phyloP scores from a whole-genome alignment of 2,797 vertebrate genomes.

The Hydrocynus forskahlii region DNA sequence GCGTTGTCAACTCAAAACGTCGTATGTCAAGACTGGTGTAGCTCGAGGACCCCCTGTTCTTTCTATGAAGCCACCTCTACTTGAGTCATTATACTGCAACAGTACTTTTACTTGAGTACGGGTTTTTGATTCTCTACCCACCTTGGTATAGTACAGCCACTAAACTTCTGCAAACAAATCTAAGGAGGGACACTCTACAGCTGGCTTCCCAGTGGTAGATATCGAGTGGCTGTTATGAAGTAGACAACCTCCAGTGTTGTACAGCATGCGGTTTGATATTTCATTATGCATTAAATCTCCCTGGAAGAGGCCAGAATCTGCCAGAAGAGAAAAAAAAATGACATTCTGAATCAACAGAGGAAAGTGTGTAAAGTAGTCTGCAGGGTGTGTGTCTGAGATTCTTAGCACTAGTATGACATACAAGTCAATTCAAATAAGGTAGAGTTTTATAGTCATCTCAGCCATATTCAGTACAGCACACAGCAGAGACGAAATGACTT shows the following conservation, averaged over 20 bases:
- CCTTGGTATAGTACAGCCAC: background rate
- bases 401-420: background rate
- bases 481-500: no score
- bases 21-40: no score
- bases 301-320: slow-evolving; percentile 3
- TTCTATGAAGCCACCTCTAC: no score
- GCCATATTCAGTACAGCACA: no score
- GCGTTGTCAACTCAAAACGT: no score
- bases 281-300: slow-evolving; percentile 17
- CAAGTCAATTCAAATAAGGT: no score
- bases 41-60: no score
- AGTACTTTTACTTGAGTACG: background rate
- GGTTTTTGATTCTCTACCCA: background rate
- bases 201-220: slow-evolving; percentile 15
- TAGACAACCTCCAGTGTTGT: slow-evolving; percentile 17
- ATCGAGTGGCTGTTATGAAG: background rate
- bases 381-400: background rate
- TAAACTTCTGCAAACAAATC: background rate
- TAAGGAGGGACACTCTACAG: background rate
- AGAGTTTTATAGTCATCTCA: no score
- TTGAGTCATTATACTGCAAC: background rate
- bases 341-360: slow-evolving; percentile 15
- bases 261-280: background rate
- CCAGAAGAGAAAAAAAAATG: slow-evolving; percentile 16
- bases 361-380: slow-evolving; percentile 3